A percentile compares a stretch with the other conserved stretches of the same genome.
Evolutionary conservation across 2,113 vertebrate species (phyloP).

Genomic region (Takifugu bimaculatus): DNA sequence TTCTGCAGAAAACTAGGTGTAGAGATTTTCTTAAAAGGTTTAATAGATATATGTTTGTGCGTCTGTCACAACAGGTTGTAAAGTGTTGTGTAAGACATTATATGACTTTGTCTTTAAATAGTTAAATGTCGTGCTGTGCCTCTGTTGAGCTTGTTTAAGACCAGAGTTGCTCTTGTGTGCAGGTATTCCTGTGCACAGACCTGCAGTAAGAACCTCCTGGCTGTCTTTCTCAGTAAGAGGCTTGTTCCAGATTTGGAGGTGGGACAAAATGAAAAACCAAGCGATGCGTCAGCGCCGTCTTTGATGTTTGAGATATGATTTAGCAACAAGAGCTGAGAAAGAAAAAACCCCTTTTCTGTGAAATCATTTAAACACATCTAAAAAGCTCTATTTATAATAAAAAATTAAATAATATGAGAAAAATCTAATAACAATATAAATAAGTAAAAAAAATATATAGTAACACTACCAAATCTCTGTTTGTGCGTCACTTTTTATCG

Average conservation of each 20-base stretch:
- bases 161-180: slow-evolving; percentile 23
- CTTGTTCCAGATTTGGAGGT: slow-evolving; percentile 18
- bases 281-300: background rate
- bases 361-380: no score
- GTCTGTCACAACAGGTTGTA: no score
- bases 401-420: no score
- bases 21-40: no score
- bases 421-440: no score
- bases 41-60: no score
- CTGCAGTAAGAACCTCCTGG: slow-evolving; percentile 16
- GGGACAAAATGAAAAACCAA: background rate
- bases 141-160: slow-evolving; percentile 54
- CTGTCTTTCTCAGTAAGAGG: slow-evolving; percentile 6
- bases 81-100: slow-evolving; percentile 55
- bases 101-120: slow-evolving; percentile 57
- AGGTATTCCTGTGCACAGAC: slow-evolving; percentile 29
- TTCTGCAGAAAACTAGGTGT: no score
- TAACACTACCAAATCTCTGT: no score
- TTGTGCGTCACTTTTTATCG: no score
- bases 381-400: no score
- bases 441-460: no score
- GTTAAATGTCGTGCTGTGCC: slow-evolving; percentile 33
- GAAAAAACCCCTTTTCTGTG: no score
- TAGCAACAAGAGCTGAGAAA: background rate
- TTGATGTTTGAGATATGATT: slow-evolving; percentile 1